Percentiles rank a stretch among this genome's conserved stretches.
Evolutionary conservation across 2,888 invertebrate species (phyloP).

Genomic region (Drosophila longiperda): DNA sequence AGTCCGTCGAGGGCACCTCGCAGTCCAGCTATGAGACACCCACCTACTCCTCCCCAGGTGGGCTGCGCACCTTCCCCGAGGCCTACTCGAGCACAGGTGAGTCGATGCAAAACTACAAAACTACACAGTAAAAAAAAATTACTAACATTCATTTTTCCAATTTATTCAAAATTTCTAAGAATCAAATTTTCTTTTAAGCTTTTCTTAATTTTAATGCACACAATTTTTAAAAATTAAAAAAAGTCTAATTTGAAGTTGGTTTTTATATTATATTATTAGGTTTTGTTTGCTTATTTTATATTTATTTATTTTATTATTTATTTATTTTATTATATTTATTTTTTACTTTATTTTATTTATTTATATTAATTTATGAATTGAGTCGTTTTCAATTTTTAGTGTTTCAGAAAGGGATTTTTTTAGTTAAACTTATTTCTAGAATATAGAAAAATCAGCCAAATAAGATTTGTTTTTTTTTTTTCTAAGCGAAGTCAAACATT

Average conservation of each 20-base stretch:
- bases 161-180: too few species aligned
- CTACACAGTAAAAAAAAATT: not conserved
- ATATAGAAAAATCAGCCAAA: too few species aligned
- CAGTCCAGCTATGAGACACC: slow-evolving; percentile 85
- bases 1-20: slow-evolving; percentile 85
- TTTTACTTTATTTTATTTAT: too few species aligned
- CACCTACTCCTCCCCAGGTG: slow-evolving; percentile 84
- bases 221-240: too few species aligned
- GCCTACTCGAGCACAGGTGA: slow-evolving; percentile 85
- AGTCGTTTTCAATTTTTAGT: not conserved
- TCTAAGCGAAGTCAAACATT: too few species aligned
- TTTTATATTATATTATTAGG: not conserved
- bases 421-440: not conserved
- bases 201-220: too few species aligned
- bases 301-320: too few species aligned
- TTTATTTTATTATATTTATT: too few species aligned
- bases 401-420: not conserved
- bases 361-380: not conserved
- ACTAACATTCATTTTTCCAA: not conserved
- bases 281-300: not conserved
- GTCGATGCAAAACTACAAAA: slow-evolving; percentile 11
- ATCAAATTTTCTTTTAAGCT: too few species aligned
- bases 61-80: slow-evolving; percentile 84
- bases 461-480: not conserved
- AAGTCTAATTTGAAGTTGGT: too few species aligned